These are phyloP conservation scores for Damaliscus lunatus DNA, from an alignment of 2,113 vertebrate species.

Conservation along the genomic window DNA sequence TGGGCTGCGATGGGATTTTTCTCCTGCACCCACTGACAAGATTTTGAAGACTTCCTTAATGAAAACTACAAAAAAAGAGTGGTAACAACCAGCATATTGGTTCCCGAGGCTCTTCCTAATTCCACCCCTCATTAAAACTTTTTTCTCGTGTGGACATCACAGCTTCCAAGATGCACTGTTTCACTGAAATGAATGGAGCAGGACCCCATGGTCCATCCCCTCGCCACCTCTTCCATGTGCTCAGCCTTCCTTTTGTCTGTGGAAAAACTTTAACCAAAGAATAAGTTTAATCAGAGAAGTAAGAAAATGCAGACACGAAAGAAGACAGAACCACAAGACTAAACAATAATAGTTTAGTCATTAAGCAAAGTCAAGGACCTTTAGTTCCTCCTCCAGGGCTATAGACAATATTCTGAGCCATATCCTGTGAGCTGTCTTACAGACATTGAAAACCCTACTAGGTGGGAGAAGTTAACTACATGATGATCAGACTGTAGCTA, in stretches of 20 bases:
- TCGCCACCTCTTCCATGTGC: neutral
- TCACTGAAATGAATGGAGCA: neutral
- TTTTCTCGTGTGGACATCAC: rapidly evolving
- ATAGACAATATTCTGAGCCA: neutral
- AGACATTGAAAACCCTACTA: neutral
- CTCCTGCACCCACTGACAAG: neutral
- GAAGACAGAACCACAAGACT: neutral
- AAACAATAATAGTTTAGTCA: neutral
- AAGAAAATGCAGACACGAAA: neutral
- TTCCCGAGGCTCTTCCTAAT: neutral
- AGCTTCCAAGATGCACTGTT: neutral
- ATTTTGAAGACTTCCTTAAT: neutral
- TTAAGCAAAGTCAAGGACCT: neutral
- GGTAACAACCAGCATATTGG: rapidly evolving
- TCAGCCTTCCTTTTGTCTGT: neutral
- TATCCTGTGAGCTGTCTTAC: neutral
- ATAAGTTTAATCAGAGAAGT: neutral
- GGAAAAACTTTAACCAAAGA: neutral
- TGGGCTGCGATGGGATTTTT: neutral
- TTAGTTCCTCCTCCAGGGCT: neutral
- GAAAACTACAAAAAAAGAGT: neutral
- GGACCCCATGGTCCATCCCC: neutral
- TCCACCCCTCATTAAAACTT: neutral
- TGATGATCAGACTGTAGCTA: neutral
- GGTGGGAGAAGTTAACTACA: neutral